phyloP scores from a whole-genome alignment of 2,888 invertebrate species.

The Drosophila tripunctata region DNA sequence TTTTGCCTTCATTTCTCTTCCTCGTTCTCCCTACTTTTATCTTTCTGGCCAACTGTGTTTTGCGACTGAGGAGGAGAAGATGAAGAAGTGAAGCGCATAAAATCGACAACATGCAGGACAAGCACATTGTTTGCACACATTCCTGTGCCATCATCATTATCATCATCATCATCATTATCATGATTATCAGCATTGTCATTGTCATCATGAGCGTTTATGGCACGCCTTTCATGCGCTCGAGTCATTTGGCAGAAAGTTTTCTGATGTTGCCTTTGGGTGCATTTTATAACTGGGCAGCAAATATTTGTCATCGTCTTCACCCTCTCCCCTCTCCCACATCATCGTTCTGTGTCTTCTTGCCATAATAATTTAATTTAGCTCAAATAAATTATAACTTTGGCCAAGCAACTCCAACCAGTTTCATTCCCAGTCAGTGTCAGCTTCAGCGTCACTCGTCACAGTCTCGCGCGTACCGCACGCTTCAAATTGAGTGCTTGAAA shows the following conservation, averaged over 20 bases:
- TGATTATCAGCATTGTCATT: slow-evolving; percentile 28
- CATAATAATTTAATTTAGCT: slow-evolving; percentile 75
- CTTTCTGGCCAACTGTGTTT: neutral
- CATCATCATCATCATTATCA: slow-evolving; percentile 23
- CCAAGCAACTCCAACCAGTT: slow-evolving; percentile 20
- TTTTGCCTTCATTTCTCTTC: slow-evolving; percentile 39
- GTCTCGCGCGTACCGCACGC: slow-evolving; percentile 58
- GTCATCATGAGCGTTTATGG: slow-evolving; percentile 49
- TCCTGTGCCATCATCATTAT: slow-evolving; percentile 24
- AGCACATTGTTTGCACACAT: slow-evolving; percentile 63
- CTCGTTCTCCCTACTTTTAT: neutral
- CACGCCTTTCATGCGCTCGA: slow-evolving; percentile 68
- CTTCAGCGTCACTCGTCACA: slow-evolving; percentile 57
- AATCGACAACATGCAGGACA: slow-evolving; percentile 47
- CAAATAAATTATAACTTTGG: slow-evolving; percentile 74
- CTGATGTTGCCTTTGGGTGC: slow-evolving; percentile 76
- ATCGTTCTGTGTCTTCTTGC: slow-evolving; percentile 30
- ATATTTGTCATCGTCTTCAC: slow-evolving; percentile 64
- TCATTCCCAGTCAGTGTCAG: slow-evolving; percentile 10
- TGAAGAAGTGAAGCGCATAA: slow-evolving; percentile 40
- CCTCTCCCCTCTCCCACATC: neutral
- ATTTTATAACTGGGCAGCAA: slow-evolving; percentile 76
- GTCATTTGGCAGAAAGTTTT: slow-evolving; percentile 69
- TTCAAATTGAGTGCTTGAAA: slow-evolving; percentile 72
- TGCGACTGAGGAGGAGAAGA: slow-evolving; percentile 13